A percentile compares a stretch with the other conserved stretches of the same genome.
phyloP scores from a whole-genome alignment of 2,888 invertebrate species.

The Pristionchus japonicus region DNA sequence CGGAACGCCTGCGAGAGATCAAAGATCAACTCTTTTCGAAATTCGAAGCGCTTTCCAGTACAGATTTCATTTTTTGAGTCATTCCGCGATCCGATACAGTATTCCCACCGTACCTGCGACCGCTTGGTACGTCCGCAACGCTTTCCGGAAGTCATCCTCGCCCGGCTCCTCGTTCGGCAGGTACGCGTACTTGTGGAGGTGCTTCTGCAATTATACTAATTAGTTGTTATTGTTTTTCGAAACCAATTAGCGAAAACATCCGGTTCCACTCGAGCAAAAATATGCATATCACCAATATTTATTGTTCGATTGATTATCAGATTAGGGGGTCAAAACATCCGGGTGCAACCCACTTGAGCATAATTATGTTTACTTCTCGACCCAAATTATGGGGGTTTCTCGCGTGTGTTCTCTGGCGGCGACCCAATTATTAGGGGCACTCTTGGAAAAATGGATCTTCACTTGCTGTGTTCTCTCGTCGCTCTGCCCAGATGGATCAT shows the following conservation, averaged over 20 bases:
- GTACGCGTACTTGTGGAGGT: constrained; percentile 70
- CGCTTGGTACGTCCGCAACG: constrained; percentile 60
- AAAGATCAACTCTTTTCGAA: no score
- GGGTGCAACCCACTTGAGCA: no score
- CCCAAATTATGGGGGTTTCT: background rate
- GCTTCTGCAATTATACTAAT: constrained; percentile 60
- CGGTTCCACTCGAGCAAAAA: no score
- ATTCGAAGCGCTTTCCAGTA: no score
- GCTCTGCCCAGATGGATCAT: background rate
- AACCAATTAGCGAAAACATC: no score
- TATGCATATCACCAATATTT: no score
- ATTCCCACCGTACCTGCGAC: constrained; percentile 47
- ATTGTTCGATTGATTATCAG: no score
- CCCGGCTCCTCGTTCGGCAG: constrained; percentile 53
- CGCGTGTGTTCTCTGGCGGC: background rate
- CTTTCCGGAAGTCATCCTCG: constrained; percentile 60
- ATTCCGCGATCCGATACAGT: no score
- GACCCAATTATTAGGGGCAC: background rate
- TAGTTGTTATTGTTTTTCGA: background rate
- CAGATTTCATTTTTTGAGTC: no score
- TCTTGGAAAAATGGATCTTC: background rate
- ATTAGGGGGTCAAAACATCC: no score
- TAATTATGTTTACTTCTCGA: background rate
- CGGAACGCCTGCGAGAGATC: constrained; percentile 64
- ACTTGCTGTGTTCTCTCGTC: background rate